Evolutionary conservation across 2,888 invertebrate genomes (phyloP).

Genomic region (Trissolcus japonicus): DNA sequence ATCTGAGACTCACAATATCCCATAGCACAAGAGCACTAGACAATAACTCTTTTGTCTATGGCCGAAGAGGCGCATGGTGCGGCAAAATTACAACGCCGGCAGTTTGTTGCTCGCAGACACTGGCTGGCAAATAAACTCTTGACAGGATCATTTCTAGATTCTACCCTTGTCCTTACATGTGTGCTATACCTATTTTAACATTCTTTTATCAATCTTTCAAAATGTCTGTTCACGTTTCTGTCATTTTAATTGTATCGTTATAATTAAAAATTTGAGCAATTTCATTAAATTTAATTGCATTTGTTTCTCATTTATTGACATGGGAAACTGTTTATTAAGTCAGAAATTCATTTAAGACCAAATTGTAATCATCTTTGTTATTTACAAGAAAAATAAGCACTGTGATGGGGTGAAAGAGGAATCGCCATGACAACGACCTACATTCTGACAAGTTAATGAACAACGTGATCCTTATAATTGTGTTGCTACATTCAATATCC

Average conservation of each 20-base stretch:
- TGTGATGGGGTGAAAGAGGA: conserved; percentile 30
- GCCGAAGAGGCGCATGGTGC: conserved; percentile 66
- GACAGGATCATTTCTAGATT: conserved; percentile 50
- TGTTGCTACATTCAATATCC: conserved; percentile 44
- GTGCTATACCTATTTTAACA: conserved; percentile 11
- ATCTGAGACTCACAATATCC: conserved; percentile 49
- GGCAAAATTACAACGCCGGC: conserved; percentile 66
- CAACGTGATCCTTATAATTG: conserved; percentile 55
- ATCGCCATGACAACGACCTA: conserved; percentile 62
- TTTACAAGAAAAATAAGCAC: conserved; percentile 14
- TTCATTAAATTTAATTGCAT: too few species aligned
- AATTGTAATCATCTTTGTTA: conserved; percentile 10
- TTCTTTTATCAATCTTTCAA: conserved; percentile 27
- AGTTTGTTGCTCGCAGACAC: conserved; percentile 64
- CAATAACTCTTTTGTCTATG: conserved; percentile 70
- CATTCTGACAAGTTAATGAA: conserved; percentile 61
- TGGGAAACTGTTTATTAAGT: too few species aligned
- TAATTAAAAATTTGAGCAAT: too few species aligned
- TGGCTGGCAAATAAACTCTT: conserved; percentile 62
- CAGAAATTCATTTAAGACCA: background rate
- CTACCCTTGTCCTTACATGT: conserved; percentile 30
- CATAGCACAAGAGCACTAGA: conserved; percentile 61
- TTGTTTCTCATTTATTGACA: too few species aligned
- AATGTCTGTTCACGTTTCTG: background rate
- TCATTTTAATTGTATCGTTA: background rate